phyloP scores from a whole-genome alignment of 1,140 invertebrate species.

The Papilio machaon region DNA sequence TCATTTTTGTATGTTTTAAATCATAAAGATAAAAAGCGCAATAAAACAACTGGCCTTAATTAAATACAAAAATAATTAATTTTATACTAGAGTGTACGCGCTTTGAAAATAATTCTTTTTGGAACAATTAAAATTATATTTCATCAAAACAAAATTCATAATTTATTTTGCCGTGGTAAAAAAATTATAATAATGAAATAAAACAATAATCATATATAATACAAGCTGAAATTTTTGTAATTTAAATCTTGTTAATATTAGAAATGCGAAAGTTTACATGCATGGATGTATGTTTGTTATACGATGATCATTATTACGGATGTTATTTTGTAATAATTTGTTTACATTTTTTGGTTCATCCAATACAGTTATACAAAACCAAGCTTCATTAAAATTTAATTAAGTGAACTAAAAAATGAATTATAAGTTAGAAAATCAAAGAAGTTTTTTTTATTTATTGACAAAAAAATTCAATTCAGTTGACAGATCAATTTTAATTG shows the following conservation, averaged over 20 bases:
- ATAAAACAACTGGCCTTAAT: constrained; percentile 6
- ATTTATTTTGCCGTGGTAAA: not conserved
- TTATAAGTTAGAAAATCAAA: no score
- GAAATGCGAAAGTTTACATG: no score
- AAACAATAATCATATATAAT: no score
- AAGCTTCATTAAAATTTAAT: no score
- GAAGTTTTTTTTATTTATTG: not conserved
- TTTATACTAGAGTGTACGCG: not conserved
- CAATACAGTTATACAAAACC: no score
- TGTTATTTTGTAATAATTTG: no score
- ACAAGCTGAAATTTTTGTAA: no score
- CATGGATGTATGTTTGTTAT: no score
- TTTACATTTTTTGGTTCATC: no score
- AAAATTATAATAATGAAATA: not conserved
- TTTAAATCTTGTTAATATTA: no score
- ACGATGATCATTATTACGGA: no score
- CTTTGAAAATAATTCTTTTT: not conserved
- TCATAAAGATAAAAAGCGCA: constrained; percentile 1
- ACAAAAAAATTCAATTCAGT: not conserved
- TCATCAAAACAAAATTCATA: not conserved
- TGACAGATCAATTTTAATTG: constrained; percentile 1
- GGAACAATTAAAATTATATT: not conserved
- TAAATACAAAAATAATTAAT: not conserved
- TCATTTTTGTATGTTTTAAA: not conserved
- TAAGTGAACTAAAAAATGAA: no score